A percentile compares a stretch with the other conserved stretches of the same genome.
phyloP scores from a whole-genome alignment of 2,888 invertebrate genomes.

The Tortrix viridana region DNA sequence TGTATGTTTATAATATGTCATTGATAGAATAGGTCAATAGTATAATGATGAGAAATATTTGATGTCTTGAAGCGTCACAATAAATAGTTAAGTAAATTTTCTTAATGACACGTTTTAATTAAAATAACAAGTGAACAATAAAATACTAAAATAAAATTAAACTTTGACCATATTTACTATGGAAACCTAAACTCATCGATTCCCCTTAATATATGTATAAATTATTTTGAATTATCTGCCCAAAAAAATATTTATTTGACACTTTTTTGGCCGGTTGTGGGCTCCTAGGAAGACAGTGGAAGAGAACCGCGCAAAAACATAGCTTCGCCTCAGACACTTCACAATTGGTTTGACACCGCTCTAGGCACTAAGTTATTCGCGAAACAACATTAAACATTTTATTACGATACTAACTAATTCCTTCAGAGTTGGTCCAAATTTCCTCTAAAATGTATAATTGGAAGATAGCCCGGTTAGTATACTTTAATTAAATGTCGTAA shows the following conservation, averaged over 20 bases:
- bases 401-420: conserved; percentile 36
- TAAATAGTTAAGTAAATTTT: too few relatives aligned
- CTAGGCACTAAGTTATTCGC: conserved; percentile 38
- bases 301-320: conserved; percentile 21
- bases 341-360: conserved; percentile 30
- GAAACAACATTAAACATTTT: conserved; percentile 34
- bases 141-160: too few relatives aligned
- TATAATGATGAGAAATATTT: too few relatives aligned
- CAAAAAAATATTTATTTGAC: conserved; percentile 24
- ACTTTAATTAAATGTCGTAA: conserved; percentile 2
- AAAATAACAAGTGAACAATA: too few relatives aligned
- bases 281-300: neutral
- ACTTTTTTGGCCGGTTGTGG: conserved; percentile 20
- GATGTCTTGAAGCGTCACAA: too few relatives aligned
- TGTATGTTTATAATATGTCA: too few relatives aligned
- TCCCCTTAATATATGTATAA: conserved; percentile 4
- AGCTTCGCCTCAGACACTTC: neutral
- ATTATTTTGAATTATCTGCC: conserved; percentile 5
- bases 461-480: conserved; percentile 24
- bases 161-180: too few relatives aligned
- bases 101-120: too few relatives aligned
- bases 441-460: conserved; percentile 31
- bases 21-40: too few relatives aligned
- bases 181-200: too few relatives aligned
- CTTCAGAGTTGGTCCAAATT: conserved; percentile 46